Evolutionary conservation across 2,888 invertebrate species (phyloP), one percentile per base, ranked within the genome.

Genomic region (Pristionchus mayeri): DNA sequence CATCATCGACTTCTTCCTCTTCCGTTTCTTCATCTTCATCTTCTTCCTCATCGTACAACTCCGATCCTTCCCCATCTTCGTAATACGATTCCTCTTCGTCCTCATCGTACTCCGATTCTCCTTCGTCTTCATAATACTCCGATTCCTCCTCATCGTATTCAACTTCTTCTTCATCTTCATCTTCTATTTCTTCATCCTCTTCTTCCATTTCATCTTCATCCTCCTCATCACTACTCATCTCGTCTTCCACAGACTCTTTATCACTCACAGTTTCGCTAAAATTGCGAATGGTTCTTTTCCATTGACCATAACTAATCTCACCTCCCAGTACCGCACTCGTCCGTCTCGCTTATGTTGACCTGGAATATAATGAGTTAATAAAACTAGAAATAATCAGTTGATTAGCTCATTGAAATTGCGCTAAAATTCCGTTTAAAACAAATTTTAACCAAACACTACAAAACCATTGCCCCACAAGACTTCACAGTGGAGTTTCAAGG

Each of bases 141-240:
- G 3, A n/a, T 37, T 76, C 76, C 37, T 44, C 50, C 60, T 71
- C 71, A 71, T 71, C 44, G 1, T 40, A 37, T 21, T n/a, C 24
- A 44, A 40, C 71, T 24, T 40, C 76, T 24, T 76, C 76, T 11
- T 27, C 48, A 11, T 76, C 76, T 24, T 76, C 76, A 44, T 76
- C 76, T 2, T 16, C 27, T 9, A 76, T 76, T 4, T 57, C 50
- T 44, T 76, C 44, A n/a, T 63, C 63, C 27, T 76, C 76, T 76
- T 76, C 76, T 48, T 76, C 76, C 37, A 48, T 48, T 76, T 18
- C 76, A 48, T 24, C 24, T 30, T 27, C 24, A 24, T 76, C 76
- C 16, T 18, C 44, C 44, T 76, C 50, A 16, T 16, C 50, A 21
- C 7, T 3, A 18, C n/a, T n/a, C n/a, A n/a, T n/a, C n/a, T n/a